Conservation (phyloP, 2,113 vertebrate genomes). For the Mus musculus region DNA sequence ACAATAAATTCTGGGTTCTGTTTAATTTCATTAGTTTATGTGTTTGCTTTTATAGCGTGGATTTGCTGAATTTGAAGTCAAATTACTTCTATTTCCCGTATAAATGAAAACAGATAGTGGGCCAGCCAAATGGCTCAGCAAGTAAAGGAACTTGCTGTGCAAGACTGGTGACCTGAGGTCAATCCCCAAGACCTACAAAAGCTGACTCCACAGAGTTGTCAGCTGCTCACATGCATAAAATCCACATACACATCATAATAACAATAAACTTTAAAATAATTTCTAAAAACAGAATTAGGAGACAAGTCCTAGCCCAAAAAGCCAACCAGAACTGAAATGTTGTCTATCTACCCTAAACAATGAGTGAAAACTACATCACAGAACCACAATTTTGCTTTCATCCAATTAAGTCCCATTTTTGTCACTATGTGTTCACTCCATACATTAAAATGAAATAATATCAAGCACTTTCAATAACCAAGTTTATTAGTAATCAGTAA, state of each 20-base stretch:
- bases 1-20: not conserved
- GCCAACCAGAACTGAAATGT: not conserved
- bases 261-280: not conserved
- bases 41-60: not conserved
- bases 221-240: not conserved
- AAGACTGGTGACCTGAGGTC: not conserved
- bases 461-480: not conserved
- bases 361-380: not conserved
- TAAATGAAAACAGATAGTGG: not conserved
- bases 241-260: not conserved
- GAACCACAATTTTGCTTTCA: conserved; percentile 31
- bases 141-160: not conserved
- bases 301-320: not conserved
- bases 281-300: not conserved
- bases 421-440: not conserved
- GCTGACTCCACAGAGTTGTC: not conserved
- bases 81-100: conserved; percentile 23
- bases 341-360: not conserved
- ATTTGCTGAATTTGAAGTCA: not conserved
- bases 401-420: not conserved
- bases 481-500: conserved; percentile 6
- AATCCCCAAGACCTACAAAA: not conserved
- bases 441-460: conserved; percentile 32
- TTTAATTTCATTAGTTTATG: not conserved
- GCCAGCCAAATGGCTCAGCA: not conserved